These are phyloP conservation scores for Eretmodus cyanostictus DNA, from an alignment of 2,113 vertebrate species.

Conservation along the genomic window DNA sequence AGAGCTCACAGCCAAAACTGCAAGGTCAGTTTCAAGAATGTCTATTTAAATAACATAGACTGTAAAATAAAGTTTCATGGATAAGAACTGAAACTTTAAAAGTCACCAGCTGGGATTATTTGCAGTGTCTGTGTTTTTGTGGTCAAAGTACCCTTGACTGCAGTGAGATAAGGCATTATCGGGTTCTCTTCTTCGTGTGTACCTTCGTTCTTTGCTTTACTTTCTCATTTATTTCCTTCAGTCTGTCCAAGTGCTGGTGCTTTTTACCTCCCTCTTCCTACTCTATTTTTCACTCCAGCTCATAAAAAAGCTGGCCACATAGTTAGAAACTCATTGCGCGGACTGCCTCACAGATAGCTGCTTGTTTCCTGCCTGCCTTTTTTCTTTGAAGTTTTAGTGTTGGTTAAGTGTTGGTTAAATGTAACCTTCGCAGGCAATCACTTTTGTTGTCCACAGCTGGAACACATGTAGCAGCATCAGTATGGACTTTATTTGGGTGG, in stretches of 20 bases:
- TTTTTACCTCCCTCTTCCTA: background rate
- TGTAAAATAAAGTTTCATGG: conserved; percentile 23
- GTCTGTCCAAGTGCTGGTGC: background rate
- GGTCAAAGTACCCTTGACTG: conserved; percentile 23
- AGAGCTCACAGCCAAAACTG: conserved; percentile 16
- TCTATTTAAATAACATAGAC: conserved; percentile 37
- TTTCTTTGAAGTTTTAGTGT: background rate
- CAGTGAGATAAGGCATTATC: conserved; percentile 20
- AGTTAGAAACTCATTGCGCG: background rate
- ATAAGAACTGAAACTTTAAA: conserved; percentile 2
- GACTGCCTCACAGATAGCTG: background rate
- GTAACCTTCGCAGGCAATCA: background rate
- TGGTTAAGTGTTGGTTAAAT: conserved; percentile 14
- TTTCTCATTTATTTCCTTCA: conserved; percentile 31
- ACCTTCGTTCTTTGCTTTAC: background rate
- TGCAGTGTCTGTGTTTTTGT: conserved; percentile 25
- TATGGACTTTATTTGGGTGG: background rate
- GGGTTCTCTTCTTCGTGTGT: background rate
- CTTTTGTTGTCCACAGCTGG: background rate
- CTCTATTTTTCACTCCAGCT: conserved; percentile 17
- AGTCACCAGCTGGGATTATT: conserved; percentile 15
- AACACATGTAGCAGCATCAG: background rate
- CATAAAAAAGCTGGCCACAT: conserved; percentile 5
- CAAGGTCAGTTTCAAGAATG: conserved; percentile 41
- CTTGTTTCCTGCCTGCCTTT: background rate